Base-by-base conservation (phyloP, 2,113 vertebrate species). In the Spilogale gracilis region DNA sequence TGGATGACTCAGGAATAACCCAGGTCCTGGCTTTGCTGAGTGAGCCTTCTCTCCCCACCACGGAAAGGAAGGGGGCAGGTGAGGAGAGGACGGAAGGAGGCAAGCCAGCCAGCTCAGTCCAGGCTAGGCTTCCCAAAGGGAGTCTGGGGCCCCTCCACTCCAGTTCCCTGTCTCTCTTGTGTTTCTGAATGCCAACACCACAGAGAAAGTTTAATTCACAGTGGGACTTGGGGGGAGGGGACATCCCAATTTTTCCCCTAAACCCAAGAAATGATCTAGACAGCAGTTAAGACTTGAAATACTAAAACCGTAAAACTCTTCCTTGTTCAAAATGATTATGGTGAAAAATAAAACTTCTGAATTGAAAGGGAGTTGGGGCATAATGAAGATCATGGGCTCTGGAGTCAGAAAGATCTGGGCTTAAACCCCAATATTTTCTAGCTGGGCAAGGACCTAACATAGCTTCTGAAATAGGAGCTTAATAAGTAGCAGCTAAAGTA, bases 1-100 rank as follows among this genome's bases (percentile, higher is more conserved):
- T 93, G 97, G 86, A 94, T 97, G 99, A 98, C 98, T 98, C 98
- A 97, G 98, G 60, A 93, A 27, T 96, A 86, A 97, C 93, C 45
- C 94, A 56, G 97, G 97, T 91, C 97, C 96, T 45, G 74, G 85
- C 69, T 73, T 32, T 97, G 96, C 97, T 92, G 92, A 98, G 89
- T 23, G 65, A 85, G 97, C 67, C 93, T 91, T 91, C 92, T 93
- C 92, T 58, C 82, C 86, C 67, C 50, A 83, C 65, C 89, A 60
- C 0, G 9, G 67, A 65, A 83, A 79, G 73, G 71, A 88, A 79
- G n/a, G 32, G 60, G 73, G 63, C 12, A 43, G 58, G 17, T 13
- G 52, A 58, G n/a, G 18, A 17, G 5, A 12, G 38, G 58, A n/a
- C 2, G 12, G 71, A 60, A 84, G 63, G 43, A 80, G 58, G 58